Conservation (phyloP, 2,113 vertebrate species). For the Struthidea cinerea region DNA sequence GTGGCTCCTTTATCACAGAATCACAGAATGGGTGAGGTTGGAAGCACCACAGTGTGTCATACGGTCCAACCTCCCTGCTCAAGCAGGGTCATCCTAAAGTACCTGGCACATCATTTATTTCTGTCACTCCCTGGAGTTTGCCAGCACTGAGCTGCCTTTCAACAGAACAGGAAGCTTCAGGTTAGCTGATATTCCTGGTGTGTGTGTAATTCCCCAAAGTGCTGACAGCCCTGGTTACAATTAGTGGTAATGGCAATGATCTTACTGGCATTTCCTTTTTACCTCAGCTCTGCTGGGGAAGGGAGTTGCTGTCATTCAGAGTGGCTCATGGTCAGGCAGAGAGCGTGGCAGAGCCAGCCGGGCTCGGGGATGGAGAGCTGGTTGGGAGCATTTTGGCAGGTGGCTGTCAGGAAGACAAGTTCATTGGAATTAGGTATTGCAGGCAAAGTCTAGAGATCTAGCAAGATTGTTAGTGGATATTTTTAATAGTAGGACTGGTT, state of each 20-base stretch:
- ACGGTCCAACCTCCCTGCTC: not conserved
- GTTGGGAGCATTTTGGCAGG: slow-evolving; percentile 41
- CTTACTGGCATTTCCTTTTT: slow-evolving; percentile 4
- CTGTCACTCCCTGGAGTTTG: slow-evolving; percentile 3
- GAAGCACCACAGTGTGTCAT: not conserved
- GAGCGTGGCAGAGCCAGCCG: not conserved
- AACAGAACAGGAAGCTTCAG: slow-evolving; percentile 41
- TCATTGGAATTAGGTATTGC: slow-evolving; percentile 28
- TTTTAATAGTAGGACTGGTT: slow-evolving; percentile 13
- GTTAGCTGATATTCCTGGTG: slow-evolving; percentile 55
- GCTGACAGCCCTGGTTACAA: slow-evolving; percentile 58
- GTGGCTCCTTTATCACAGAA: not conserved
- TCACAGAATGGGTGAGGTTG: not conserved
- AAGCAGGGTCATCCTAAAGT: not conserved
- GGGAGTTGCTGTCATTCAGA: slow-evolving; percentile 42
- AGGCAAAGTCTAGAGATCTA: not conserved
- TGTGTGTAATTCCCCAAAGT: slow-evolving; percentile 61
- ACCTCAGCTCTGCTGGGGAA: not conserved
- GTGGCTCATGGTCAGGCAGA: not conserved
- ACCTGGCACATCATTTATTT: not conserved
- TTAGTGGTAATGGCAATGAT: slow-evolving; percentile 39
- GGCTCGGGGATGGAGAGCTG: not conserved
- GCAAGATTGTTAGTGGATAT: not conserved
- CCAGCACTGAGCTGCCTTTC: slow-evolving; percentile 24
- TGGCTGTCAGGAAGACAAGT: slow-evolving; percentile 35